Evolutionary conservation across 2,113 vertebrate genomes (phyloP), one percentile per base, ranked within the genome.

Genomic region (Lepisosteus oculatus): DNA sequence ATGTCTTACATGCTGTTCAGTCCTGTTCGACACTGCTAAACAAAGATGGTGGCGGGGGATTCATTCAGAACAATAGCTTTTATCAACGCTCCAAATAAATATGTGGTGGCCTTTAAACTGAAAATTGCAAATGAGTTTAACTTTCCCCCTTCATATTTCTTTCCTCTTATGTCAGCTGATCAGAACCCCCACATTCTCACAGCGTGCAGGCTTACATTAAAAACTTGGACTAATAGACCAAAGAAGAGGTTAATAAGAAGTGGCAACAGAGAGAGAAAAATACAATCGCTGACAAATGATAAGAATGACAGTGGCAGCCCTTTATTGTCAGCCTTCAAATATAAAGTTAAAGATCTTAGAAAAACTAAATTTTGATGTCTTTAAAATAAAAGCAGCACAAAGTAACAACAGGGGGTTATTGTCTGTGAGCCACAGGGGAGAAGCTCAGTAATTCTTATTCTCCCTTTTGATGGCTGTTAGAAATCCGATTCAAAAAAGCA

Each of bases 371-470:
- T 95, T 94, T 95, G 95, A 98, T 92, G 95, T 95, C 95, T 98
- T 96, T 97, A 96, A 98, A 98, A 97, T 97, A 96, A 95, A 96
- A 95, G 93, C 90, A 93, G 93, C 94, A 98, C 96, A 98, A 98
- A 97, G 97, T 94, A 96, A 95, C 97, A 96, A 96, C 96, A 95
- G 97, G 97, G 97, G 97, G 95, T 94, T 96, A 98, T 96, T 96
- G 97, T 96, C 93, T 95, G 92, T 75, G 85, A 95, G 94, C 95
- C 94, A 93, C 95, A 90, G 95, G 97, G 95, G 96, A 97, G 93
- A 95, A 90, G 83, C 93, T 90, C 94, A 92, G 90, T 93, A 93
- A 96, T 98, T 97, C 95, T 95, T 93, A 91, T 93, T 95, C 95
- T 94, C 93, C 94, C 95, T 97, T 98, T 97, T 99, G 95, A 99